These are phyloP conservation scores for Aspidoscelis tigris DNA, from an alignment of 2,113 vertebrate genomes.

Conservation along the genomic window DNA sequence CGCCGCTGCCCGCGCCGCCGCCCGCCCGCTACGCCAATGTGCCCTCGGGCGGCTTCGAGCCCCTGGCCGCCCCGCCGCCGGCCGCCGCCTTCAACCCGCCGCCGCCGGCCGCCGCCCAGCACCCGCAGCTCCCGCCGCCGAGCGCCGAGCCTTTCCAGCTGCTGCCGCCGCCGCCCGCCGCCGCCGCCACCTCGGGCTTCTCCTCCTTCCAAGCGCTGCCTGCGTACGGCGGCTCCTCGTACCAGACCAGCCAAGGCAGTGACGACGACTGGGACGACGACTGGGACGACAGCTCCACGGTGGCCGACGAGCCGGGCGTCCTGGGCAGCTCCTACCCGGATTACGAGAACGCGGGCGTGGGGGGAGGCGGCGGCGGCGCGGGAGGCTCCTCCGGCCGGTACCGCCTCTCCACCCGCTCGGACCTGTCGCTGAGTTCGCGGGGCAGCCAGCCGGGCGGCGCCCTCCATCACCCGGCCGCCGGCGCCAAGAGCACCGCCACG, in stretches of 20 bases:
- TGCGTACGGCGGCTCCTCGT: constrained; percentile 67
- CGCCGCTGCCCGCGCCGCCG: constrained; percentile 44
- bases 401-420: constrained; percentile 81
- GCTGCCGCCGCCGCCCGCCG: not conserved
- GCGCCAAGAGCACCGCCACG: constrained; percentile 89
- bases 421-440: constrained; percentile 71
- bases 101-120: constrained; percentile 53
- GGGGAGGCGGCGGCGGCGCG: constrained; percentile 3
- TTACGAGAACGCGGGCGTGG: constrained; percentile 79
- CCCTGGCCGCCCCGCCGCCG: constrained; percentile 80
- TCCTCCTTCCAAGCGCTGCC: constrained; percentile 60
- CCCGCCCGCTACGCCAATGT: constrained; percentile 17
- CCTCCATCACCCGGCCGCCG: constrained; percentile 64
- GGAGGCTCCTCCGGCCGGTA: constrained; percentile 70
- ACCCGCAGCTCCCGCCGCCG: constrained; percentile 53
- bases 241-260: constrained; percentile 85
- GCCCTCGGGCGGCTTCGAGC: constrained; percentile 76
- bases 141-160: constrained; percentile 52
- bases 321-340: constrained; percentile 77
- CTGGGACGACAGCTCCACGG: constrained; percentile 95
- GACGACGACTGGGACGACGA: constrained; percentile 99
- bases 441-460: constrained; percentile 47
- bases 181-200: constrained; percentile 52
- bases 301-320: constrained; percentile 87
- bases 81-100: constrained; percentile 61